Base-by-base conservation (phyloP, 2,888 invertebrate species). In the Smittia aterrima region DNA sequence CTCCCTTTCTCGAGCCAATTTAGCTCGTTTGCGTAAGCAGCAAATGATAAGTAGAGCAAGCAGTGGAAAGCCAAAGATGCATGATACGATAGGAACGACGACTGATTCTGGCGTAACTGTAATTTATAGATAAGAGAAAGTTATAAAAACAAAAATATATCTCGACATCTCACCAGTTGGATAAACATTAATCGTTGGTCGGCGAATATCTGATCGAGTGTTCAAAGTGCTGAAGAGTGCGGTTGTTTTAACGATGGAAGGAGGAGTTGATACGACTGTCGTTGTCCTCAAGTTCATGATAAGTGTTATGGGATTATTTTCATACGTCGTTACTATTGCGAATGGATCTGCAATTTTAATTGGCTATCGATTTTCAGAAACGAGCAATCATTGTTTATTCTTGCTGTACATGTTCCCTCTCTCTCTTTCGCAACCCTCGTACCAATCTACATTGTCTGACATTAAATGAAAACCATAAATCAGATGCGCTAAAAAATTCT, bases 11-110 rank as follows among this genome's bases (percentile, higher is more conserved):
- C 94, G 84, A 11, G 93, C 93, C 79, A 93, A 81, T 82, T 94
- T 93, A 1, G 94, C 94, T 79, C 94, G 86, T 79, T 92, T 86
- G 75, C 93, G 85, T 76, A 95, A 85, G 80, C 93, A 94, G 83
- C 94, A 95, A 79, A 95, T 94, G 77, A 95, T 90, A 77, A 94
- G 87, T 75, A 95, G 86, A 1, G 94, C 94, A 80, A 95, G 83
- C 77, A 95, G 84, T 47, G 95, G 95, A 80, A 95, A 95, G 75
- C 94, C 94, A 79, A 95, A 88, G 80, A 95, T 95, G 82, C 94
- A 93, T 74, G 94, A 93, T 70, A 94, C 90, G 78, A 94, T 94
- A 58, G 94, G 93, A 77, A 94, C 90, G 73, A 94, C 93, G 78
- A 94, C 91, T 74, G 92, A 92, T 83, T 94, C 93, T 71, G 93